Evolutionary conservation across 2,888 invertebrate species (phyloP), one percentile per base, ranked within the genome.

Genomic region (Corbicula japonica): DNA sequence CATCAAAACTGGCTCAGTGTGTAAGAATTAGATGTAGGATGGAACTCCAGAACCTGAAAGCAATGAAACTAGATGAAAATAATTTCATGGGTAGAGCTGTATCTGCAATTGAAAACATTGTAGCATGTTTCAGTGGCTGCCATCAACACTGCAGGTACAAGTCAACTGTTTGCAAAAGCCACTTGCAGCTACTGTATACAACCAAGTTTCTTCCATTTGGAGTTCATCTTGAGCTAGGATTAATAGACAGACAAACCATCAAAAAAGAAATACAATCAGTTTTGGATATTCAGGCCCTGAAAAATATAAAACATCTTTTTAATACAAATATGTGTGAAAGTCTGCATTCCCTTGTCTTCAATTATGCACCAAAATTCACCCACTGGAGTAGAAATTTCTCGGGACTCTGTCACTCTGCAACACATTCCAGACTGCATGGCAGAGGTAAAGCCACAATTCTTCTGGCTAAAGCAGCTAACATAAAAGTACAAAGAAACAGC

Each of bases 371-470:
- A 12, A 48, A 48, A 48, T 48, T 48, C 48, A 48, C 48, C 5
- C 21, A 23, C 48, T 48, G 48, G 48, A 6, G n/a, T n/a, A 48
- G 48, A 48, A 48, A 48, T 48, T 48, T 48, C 21, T 48, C 48
- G 21, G 48, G 48, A 23, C 48, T 48, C 48, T 48, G 48, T 48
- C 48, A 48, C 21, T 48, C 48, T 48, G 48, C 48, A 48, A 48
- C 48, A 48, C 48, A 48, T 48, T 48, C 48, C 21, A 48, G 48
- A 48, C 18, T 21, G 5, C 8, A 21, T 5, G 46, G 50, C 48
- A 48, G 21, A 48, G 48, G 48, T 12, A 12, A n/a, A 48, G 48
- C 48, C 8, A 50, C 50, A 23, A 8, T 50, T 26, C 21, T 2
- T 5, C 26, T 50, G 8, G 50, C 50, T 15, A 48, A 48, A n/a